Percentiles rank a stretch among this genome's conserved stretches.
Conservation (phyloP, 2,888 invertebrate species). For the Prosapia bicincta region DNA sequence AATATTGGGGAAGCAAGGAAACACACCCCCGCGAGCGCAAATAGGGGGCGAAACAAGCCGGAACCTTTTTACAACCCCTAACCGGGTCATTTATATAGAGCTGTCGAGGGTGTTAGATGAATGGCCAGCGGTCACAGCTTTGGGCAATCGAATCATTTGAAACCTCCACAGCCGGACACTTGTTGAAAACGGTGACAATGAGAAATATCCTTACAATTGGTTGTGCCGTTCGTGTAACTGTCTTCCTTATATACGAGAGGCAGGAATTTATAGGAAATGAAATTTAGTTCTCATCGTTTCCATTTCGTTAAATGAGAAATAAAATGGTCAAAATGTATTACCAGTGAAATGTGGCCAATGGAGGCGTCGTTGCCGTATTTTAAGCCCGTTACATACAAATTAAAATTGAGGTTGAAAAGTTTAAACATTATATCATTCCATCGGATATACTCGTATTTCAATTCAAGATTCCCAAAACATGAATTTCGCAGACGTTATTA, state of each 20-base stretch:
- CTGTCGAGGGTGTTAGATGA: not conserved
- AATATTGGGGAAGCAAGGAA: conserved; percentile 22
- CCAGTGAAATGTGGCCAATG: no score
- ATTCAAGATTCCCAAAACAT: no score
- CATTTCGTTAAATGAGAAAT: no score
- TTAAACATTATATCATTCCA: no score
- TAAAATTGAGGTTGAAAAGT: no score
- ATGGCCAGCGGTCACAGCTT: not conserved
- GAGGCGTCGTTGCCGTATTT: no score
- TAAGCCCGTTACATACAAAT: no score
- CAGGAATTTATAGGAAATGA: not conserved
- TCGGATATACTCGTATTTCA: no score
- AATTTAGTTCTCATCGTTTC: no score
- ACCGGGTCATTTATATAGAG: conserved; percentile 30
- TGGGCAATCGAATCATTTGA: conserved; percentile 2
- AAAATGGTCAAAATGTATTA: no score
- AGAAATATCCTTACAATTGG: not conserved
- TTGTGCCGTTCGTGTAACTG: not conserved
- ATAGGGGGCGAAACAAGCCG: conserved; percentile 16
- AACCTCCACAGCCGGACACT: not conserved
- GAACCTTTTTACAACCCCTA: conserved; percentile 29
- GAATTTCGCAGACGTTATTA: no score
- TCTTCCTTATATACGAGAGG: not conserved
- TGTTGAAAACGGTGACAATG: not conserved
- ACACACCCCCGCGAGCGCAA: conserved; percentile 11